Evolutionary conservation across 2,888 invertebrate genomes (phyloP).

Genomic region (Eumerus sabulonum): DNA sequence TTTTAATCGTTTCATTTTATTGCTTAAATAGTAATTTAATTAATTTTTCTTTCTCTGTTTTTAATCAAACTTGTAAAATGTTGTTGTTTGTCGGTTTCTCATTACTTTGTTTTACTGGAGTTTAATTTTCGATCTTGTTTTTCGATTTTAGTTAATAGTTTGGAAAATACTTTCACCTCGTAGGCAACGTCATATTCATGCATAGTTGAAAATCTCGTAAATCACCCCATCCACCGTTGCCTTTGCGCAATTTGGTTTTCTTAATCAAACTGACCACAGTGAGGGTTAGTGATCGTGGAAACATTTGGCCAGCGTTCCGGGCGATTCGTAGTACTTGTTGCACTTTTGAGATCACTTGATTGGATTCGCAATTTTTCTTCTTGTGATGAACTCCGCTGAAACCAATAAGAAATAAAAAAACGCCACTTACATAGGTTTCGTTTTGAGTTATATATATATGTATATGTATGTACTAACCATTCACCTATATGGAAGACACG

Average conservation of each 20-base stretch:
- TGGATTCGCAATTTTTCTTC: slow-evolving; percentile 93
- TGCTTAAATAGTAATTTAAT: not conserved
- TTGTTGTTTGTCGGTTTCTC: no score
- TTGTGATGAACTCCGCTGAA: slow-evolving; percentile 97
- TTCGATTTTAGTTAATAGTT: slow-evolving; percentile 8
- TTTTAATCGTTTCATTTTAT: not conserved
- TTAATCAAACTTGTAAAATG: slow-evolving; percentile 29
- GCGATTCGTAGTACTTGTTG: slow-evolving; percentile 88
- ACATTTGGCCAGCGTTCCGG: slow-evolving; percentile 83
- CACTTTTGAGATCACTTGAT: slow-evolving; percentile 90
- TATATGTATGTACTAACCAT: slow-evolving; percentile 84
- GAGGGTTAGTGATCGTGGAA: slow-evolving; percentile 84
- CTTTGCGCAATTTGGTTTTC: slow-evolving; percentile 88
- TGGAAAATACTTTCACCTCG: slow-evolving; percentile 71
- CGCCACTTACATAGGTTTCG: no score
- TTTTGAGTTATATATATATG: not conserved
- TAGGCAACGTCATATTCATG: slow-evolving; percentile 83
- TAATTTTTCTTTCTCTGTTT: slow-evolving; percentile 21
- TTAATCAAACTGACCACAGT: slow-evolving; percentile 85
- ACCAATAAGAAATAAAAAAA: no score
- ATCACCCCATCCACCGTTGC: slow-evolving; percentile 99
- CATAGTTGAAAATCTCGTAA: slow-evolving; percentile 90
- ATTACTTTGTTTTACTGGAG: slow-evolving; percentile 21
- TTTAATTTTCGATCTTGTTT: slow-evolving; percentile 22
- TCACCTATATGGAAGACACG: slow-evolving; percentile 99